These are phyloP conservation scores for Adelphocoris suturalis DNA, from an alignment of 2,888 invertebrate species.

Conservation along the genomic window DNA sequence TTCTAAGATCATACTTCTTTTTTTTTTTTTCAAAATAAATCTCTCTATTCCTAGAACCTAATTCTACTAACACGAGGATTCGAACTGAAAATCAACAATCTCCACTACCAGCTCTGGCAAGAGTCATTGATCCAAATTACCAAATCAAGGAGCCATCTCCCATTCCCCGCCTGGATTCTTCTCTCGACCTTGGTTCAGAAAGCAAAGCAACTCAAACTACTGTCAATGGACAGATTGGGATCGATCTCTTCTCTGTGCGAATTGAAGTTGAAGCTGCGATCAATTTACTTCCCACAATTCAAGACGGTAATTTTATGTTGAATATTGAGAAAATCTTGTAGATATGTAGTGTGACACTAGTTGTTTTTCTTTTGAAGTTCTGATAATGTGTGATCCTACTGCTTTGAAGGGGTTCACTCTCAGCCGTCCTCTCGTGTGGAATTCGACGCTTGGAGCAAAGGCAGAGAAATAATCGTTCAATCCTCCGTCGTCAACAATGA, in stretches of 20 bases:
- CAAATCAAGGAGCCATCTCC: background rate
- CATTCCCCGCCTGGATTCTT: conserved; percentile 14
- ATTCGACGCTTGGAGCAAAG: conserved; percentile 64
- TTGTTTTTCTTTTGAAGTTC: no score
- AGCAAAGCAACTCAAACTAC: conserved; percentile 67
- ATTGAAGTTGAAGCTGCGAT: conserved; percentile 64
- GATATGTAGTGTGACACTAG: no score
- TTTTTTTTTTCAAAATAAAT: background rate
- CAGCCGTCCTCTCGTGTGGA: conserved; percentile 61
- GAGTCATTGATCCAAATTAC: conserved; percentile 52
- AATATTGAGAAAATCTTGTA: no score
- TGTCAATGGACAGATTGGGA: conserved; percentile 18
- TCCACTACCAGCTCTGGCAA: conserved; percentile 43
- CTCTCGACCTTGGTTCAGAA: conserved; percentile 61
- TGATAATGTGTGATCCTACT: no score
- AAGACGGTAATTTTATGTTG: conserved; percentile 22
- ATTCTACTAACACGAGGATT: conserved; percentile 28
- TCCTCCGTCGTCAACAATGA: conserved; percentile 51
- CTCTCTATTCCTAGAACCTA: background rate
- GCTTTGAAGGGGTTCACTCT: background rate
- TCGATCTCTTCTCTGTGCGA: conserved; percentile 59
- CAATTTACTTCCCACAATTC: conserved; percentile 22
- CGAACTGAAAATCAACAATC: conserved; percentile 10
- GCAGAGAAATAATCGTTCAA: conserved; percentile 56
- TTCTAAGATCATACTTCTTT: background rate